These are phyloP conservation scores for Phoxinus phoxinus DNA, from an alignment of 2,113 vertebrate genomes.

Conservation along the genomic window DNA sequence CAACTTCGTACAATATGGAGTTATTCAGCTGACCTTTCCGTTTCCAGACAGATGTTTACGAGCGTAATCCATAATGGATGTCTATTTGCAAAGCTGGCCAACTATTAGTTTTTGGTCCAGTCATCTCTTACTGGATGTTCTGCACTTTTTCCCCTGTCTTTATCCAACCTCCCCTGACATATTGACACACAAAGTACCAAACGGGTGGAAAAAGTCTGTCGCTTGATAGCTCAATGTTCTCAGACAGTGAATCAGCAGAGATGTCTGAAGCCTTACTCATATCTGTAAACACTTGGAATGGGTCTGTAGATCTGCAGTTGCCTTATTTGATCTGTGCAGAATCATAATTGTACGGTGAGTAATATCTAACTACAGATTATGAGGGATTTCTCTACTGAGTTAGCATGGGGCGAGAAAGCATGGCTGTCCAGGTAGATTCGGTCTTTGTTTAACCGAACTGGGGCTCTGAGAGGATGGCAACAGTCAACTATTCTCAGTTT, in stretches of 20 bases:
- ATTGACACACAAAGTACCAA: constrained; percentile 43
- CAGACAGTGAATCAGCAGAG: constrained; percentile 69
- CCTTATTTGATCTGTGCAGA: constrained; percentile 18
- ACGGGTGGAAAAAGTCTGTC: constrained; percentile 33
- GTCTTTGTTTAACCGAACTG: constrained; percentile 35
- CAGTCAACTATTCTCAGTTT: constrained; percentile 11
- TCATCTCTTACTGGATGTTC: constrained; percentile 45
- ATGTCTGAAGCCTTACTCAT: constrained; percentile 61
- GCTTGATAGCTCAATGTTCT: constrained; percentile 48
- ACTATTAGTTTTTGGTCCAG: constrained; percentile 26
- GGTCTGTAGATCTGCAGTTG: constrained; percentile 58
- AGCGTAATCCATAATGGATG: constrained; percentile 7
- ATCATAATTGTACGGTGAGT: background rate
- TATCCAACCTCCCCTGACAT: constrained; percentile 43
- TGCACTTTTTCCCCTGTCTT: constrained; percentile 29
- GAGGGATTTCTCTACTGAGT: background rate
- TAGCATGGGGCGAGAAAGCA: background rate
- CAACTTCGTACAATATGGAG: background rate
- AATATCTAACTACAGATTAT: background rate
- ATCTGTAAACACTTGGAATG: constrained; percentile 62
- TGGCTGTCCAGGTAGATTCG: background rate
- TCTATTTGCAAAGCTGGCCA: constrained; percentile 26
- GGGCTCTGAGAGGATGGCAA: background rate
- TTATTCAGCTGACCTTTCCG: constrained; percentile 36
- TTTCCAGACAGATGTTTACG: constrained; percentile 38